Conservation (phyloP, 2,797 vertebrate genomes). For the Chelmon rostratus region DNA sequence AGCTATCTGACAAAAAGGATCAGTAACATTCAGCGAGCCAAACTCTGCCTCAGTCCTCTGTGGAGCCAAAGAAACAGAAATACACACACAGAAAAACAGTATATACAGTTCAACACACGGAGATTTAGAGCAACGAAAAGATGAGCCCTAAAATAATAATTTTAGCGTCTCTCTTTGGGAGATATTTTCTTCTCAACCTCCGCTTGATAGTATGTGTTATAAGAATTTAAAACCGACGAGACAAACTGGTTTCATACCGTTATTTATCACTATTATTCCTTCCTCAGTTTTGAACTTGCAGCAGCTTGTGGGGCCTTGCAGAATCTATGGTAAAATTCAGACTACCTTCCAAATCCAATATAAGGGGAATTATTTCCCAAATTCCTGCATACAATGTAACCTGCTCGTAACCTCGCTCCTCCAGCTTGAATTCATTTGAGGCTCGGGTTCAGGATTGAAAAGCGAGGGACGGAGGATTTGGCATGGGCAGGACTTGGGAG, state of each 20-base stretch:
- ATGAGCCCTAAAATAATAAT: neutral
- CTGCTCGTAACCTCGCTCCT: conserved; percentile 82
- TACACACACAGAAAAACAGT: neutral
- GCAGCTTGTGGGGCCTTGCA: conserved; percentile 66
- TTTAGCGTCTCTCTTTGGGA: neutral
- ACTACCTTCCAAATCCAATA: conserved; percentile 83
- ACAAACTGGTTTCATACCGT: conserved; percentile 28
- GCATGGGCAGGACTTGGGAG: conserved; percentile 67
- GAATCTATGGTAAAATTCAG: conserved; percentile 65
- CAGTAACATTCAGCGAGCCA: neutral
- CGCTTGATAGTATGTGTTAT: conserved; percentile 12
- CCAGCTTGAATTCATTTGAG: conserved; percentile 85
- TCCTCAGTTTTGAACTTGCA: conserved; percentile 25
- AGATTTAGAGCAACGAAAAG: neutral
- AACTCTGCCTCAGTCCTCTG: conserved; percentile 4
- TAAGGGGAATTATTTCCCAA: conserved; percentile 85
- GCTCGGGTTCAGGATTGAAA: conserved; percentile 78
- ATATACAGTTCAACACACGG: neutral
- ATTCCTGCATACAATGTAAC: conserved; percentile 84
- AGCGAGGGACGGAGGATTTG: conserved; percentile 80
- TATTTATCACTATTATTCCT: conserved; percentile 32
- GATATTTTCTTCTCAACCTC: conserved; percentile 21
- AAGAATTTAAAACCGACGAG: conserved; percentile 24
- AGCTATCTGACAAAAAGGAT: conserved; percentile 18
- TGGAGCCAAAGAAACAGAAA: conserved; percentile 1